Conservation (phyloP, 2,113 vertebrate genomes). For the Crotalus helleri region DNA sequence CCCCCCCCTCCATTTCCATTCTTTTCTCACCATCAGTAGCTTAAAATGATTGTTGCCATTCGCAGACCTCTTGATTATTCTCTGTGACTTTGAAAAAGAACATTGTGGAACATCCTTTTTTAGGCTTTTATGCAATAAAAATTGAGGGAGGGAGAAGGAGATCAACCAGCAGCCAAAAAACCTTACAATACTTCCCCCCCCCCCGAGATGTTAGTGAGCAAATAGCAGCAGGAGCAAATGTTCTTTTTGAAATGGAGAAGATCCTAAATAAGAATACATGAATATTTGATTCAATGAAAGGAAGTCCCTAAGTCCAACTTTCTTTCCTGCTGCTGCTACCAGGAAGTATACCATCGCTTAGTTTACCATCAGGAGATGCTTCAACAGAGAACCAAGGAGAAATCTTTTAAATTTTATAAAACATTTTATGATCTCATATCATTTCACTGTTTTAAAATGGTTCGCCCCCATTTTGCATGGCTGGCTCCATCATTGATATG, state of each 20-base stretch:
- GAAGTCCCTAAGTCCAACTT: neutral
- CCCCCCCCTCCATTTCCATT: neutral
- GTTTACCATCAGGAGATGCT: neutral
- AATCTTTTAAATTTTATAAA: constrained; percentile 23
- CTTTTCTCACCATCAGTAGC: neutral
- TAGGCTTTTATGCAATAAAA: neutral
- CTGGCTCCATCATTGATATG: neutral
- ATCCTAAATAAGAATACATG: neutral
- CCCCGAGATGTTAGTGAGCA: neutral
- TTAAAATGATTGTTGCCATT: neutral
- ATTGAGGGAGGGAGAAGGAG: neutral
- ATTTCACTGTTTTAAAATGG: neutral
- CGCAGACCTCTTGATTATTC: neutral
- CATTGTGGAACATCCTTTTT: neutral
- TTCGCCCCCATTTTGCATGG: neutral
- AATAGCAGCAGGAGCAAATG: neutral
- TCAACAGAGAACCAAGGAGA: neutral
- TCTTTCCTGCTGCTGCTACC: neutral
- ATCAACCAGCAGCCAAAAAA: neutral
- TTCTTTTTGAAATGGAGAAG: neutral
- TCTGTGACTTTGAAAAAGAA: constrained; percentile 7
- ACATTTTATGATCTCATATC: constrained; percentile 1
- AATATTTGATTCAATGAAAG: neutral
- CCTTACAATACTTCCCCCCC: neutral
- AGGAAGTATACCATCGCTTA: too few species aligned